Evolutionary conservation across 2,888 invertebrate genomes (phyloP), one percentile per base, ranked within the genome.

Genomic region (Parthenolecanium corni): DNA sequence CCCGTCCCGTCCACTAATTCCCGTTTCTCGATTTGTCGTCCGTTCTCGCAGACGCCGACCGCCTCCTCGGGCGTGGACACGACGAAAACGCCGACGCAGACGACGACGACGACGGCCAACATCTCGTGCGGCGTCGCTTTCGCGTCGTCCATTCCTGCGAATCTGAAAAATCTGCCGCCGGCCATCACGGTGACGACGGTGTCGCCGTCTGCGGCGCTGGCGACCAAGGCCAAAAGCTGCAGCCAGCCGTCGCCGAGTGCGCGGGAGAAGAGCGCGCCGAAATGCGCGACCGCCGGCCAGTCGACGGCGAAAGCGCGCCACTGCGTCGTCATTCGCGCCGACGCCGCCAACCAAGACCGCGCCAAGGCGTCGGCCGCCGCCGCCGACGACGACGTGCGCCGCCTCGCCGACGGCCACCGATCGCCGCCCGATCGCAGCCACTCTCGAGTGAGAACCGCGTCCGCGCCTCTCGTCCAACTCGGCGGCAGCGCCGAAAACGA

Each of bases 101-200:
- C n/a, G n/a, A n/a, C n/a, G n/a, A n/a, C n/a, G n/a, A n/a, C n/a
- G n/a, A n/a, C n/a, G n/a, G n/a, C n/a, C n/a, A n/a, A 31, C 31
- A 31, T 31, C 5, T 31, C n/a, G n/a, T 31, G 31, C 31, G 9
- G 31, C 31, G 9, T 9, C 31, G 9, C 31, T 31, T 31, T 31
- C 31, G 31, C 31, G 5, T 9, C 31, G 9, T 4, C 49, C 4
- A 36, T 58, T 36, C 58, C 58, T 1, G 38, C 18, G 9, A 58
- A 58, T 23, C 16, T 58, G 47, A 58, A 58, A 24, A 58, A 49
- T 21, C 21, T 58, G 36, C 58, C 58, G 6, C 21, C 58, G 1
- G 36, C 58, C 25, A 58, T 58, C n/a, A 46, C 58, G 5, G 58
- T 58, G 1, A 58, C 58, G 25, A 49, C 58, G 20, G 58, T 58